Evolutionary conservation across 2,888 invertebrate species (phyloP).

Genomic region (Psylliodes chrysocephalus): DNA sequence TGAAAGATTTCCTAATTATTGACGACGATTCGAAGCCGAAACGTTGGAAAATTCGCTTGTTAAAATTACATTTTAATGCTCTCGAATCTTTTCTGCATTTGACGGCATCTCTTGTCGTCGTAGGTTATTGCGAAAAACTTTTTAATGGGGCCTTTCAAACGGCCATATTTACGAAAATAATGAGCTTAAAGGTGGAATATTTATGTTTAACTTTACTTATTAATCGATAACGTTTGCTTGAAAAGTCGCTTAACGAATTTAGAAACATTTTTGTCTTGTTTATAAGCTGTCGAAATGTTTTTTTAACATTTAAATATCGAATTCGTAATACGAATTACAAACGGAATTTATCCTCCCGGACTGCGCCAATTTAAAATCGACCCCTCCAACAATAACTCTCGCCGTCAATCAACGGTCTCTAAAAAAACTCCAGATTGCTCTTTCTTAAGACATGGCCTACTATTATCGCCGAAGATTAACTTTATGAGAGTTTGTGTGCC

Average conservation of each 20-base stretch:
- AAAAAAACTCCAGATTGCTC: constrained; percentile 24
- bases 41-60: constrained; percentile 54
- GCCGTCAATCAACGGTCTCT: constrained; percentile 30
- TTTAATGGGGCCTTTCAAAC: constrained; percentile 56
- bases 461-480: constrained; percentile 49
- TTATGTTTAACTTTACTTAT: constrained; percentile 30
- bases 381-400: too few species aligned
- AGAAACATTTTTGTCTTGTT: too few species aligned
- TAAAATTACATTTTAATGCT: constrained; percentile 54
- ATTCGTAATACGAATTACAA: too few species aligned
- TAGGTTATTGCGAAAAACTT: constrained; percentile 49
- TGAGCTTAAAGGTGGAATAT: constrained; percentile 49
- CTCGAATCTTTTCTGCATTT: constrained; percentile 39
- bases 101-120: constrained; percentile 40
- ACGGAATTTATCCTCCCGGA: too few species aligned
- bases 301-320: too few species aligned
- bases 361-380: too few species aligned
- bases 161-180: constrained; percentile 53
- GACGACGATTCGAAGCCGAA: constrained; percentile 42
- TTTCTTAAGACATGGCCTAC: constrained; percentile 29
- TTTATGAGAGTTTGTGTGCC: constrained; percentile 48
- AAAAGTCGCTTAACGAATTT: too few species aligned
- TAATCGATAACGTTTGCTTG: neutral
- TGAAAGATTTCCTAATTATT: constrained; percentile 47
- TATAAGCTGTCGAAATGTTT: too few species aligned